phyloP scores from a whole-genome alignment of 2,888 invertebrate species.

The Cepaea hortensis region DNA sequence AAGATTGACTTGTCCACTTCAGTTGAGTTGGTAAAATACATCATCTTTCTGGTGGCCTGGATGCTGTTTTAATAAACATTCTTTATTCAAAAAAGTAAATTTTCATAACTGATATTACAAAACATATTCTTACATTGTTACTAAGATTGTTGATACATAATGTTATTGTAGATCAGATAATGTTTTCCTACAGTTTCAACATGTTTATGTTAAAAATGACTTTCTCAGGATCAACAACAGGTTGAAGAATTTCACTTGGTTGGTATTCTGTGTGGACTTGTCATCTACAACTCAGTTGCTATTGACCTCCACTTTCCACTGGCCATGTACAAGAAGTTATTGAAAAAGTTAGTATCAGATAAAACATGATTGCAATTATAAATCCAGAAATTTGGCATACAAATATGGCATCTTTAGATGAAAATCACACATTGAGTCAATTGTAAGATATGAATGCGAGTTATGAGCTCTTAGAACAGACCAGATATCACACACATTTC shows the following conservation, averaged over 20 bases:
- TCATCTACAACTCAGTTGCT: conserved; percentile 95
- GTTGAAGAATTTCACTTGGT: conserved; percentile 74
- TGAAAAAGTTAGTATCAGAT: conserved; percentile 77
- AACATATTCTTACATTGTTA: background rate
- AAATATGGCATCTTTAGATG: too few relatives aligned
- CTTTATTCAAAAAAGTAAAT: too few relatives aligned
- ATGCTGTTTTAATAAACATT: too few relatives aligned
- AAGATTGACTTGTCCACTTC: too few relatives aligned
- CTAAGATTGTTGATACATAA: background rate
- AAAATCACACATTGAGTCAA: too few relatives aligned
- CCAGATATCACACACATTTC: too few relatives aligned
- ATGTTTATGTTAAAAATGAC: background rate
- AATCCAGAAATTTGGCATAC: too few relatives aligned
- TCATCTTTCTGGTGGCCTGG: too few relatives aligned
- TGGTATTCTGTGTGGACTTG: conserved; percentile 93
- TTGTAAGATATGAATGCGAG: too few relatives aligned
- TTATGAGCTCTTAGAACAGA: too few relatives aligned
- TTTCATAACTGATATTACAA: background rate
- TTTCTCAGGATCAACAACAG: conserved; percentile 49
- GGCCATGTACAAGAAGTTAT: conserved; percentile 94
- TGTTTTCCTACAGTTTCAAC: background rate
- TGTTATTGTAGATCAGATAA: background rate
- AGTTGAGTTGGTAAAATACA: too few relatives aligned
- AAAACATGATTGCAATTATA: background rate
- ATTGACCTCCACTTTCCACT: conserved; percentile 96